Base-by-base conservation (phyloP, 2,888 invertebrate genomes). In the Xiphydria camelus region DNA sequence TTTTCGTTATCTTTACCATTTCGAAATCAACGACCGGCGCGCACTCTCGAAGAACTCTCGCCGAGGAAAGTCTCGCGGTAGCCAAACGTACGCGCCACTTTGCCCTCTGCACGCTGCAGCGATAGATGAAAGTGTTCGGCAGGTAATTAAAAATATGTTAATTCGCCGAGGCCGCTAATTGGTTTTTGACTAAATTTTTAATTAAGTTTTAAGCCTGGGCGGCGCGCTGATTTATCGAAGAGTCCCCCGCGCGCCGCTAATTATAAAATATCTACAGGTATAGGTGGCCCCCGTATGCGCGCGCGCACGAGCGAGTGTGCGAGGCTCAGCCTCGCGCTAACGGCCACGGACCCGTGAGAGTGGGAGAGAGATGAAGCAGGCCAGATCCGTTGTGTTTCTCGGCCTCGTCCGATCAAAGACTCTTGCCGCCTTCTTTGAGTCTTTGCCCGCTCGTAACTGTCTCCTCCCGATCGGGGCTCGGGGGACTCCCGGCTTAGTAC, bases 111-210 rank as follows among this genome's bases (percentile, higher is more conserved):
- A n/a, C n/a, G n/a, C n/a, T n/a, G n/a, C n/a, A 29, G 12, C 49
- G 45, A 51, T 44, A 45, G 39, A 51, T 49, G 55, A 47, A 51
- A 49, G 48, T 32, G 47, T 48, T 49, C 48, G 38, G 29, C 50
- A 40, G 61, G 66, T 66, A 71, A 70, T 73, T 73, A 70, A 72
- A 71, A 71, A 70, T 72, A 69, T 70, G 71, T 68, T 70, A 70
- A 71, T 70, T 61, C 59, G 48, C 56, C 60, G 61, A 45, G 49
- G 63, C 51, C 53, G 62, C 71, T 72, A 72, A 72, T 71, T 72
- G 67, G 64, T 68, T 66, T 69, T 66, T 64, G 62, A 66, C 62
- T 63, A 66, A 64, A 68, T 64, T 68, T 64, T 65, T 66, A 64
- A 68, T 65, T 64, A 65, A 66, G 65, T 66, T 61, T 62, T 64